Conservation (phyloP, 2,113 vertebrate genomes). For the Terrapene triunguis region DNA sequence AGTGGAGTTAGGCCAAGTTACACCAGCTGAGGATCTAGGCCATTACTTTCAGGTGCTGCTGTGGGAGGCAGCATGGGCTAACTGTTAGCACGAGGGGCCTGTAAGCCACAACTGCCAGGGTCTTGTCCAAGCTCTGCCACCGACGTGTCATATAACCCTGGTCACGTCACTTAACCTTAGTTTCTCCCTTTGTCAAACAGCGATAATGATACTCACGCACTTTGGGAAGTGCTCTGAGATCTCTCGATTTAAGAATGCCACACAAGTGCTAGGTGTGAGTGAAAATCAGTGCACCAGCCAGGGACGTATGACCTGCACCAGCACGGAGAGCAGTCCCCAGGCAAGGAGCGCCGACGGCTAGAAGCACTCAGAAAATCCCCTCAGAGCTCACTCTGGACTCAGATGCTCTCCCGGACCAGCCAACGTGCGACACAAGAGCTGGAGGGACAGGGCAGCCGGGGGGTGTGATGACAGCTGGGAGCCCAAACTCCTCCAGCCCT, state of each 20-base stretch:
- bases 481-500: not conserved
- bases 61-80: not conserved
- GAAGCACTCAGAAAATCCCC: not conserved
- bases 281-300: too few relatives aligned
- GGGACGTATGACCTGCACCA: not conserved
- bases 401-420: not conserved
- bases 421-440: not conserved
- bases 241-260: not conserved
- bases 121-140: not conserved
- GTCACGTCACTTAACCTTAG: not conserved
- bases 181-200: not conserved
- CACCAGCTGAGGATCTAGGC: not conserved
- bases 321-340: not conserved
- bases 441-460: not conserved
- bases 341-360: not conserved
- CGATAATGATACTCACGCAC: not conserved
- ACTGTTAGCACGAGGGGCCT: too few relatives aligned
- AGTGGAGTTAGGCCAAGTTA: not conserved
- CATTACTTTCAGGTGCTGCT: not conserved
- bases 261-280: not conserved
- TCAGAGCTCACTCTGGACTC: not conserved
- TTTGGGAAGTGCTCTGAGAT: not conserved
- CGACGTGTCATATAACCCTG: not conserved
- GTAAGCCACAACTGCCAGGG: too few relatives aligned
- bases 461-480: not conserved